Base-by-base conservation (phyloP, 2,113 vertebrate species). In the Oncorhynchus keta region DNA sequence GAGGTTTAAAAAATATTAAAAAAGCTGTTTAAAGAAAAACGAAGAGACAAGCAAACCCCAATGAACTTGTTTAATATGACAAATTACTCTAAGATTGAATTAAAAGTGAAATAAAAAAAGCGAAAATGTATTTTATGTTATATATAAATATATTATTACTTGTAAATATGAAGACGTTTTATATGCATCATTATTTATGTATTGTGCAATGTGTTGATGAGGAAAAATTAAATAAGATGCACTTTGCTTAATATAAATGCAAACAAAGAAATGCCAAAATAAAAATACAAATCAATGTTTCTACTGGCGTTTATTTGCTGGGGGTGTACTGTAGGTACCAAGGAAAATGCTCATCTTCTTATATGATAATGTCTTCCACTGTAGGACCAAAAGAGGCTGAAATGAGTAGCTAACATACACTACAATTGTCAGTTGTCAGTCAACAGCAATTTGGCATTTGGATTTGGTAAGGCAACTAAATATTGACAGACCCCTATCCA, bases 171-270 rank as follows among this genome's bases (percentile, higher is more conserved):
- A 97, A 99, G 97, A 99, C 93, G 93, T 99, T 99, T 99, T 99
- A 98, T 99, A 98, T 97, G 96, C 97, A 97, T 96, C 95, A 96
- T 98, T 99, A 99, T 99, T 99, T 99, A 99, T 99, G 96, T 98
- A 97, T 97, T 98, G 97, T 98, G 97, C 97, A 99, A 98, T 99
- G 97, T 98, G 96, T 98, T 97, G 96, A 98, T 92, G 93, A 96
- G 95, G 96, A 95, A 94, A 93, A 90, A 94, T 45, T 0, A 96
- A 96, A 94, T 94, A 96, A 98, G 95, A 98, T 98, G 97, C 97
- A 99, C 97, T 99, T 99, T 98, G 97, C 97, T 98, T 99, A 98
- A 99, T 98, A 99, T 98, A 99, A 98, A 97, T 97, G 96, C 96
- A 97, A 94, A 96, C 95, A 96, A 93, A 96, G 95, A 97, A 96